These are phyloP conservation scores for Orycteropus afer DNA, from an alignment of 2,113 vertebrate genomes.

Conservation along the genomic window DNA sequence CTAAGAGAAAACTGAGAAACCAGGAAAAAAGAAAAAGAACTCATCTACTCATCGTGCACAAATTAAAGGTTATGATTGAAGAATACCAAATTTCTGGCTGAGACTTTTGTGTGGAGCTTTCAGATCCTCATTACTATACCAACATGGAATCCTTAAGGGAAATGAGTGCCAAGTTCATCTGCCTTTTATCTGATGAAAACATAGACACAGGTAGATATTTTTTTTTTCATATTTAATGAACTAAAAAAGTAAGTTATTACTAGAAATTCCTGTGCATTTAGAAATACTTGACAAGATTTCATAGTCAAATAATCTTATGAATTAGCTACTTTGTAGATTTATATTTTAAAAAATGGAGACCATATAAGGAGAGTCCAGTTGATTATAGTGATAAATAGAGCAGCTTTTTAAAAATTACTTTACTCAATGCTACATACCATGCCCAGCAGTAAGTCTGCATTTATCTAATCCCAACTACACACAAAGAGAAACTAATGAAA, in stretches of 20 bases:
- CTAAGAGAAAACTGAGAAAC: background rate
- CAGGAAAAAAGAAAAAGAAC: background rate
- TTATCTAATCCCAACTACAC: background rate
- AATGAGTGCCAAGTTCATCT: background rate
- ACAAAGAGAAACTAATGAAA: background rate
- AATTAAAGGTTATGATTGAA: background rate
- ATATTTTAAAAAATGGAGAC: background rate
- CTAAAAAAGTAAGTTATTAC: background rate
- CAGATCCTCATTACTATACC: background rate
- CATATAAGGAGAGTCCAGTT: background rate
- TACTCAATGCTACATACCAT: background rate
- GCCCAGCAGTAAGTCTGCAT: background rate
- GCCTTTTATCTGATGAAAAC: background rate
- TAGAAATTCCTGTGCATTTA: background rate
- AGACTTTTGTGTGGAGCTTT: background rate
- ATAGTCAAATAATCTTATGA: background rate
- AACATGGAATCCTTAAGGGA: background rate
- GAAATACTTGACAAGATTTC: background rate
- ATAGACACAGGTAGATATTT: background rate
- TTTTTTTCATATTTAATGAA: background rate
- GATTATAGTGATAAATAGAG: background rate
- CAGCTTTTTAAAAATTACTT: background rate
- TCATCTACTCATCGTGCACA: background rate
- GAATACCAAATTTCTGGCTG: background rate
- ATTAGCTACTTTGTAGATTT: background rate